A percentile compares a stretch with the other conserved stretches of the same genome.
These are phyloP conservation scores for Telmatherina bonti DNA, from an alignment of 2,797 vertebrate genomes.

Conservation along the genomic window DNA sequence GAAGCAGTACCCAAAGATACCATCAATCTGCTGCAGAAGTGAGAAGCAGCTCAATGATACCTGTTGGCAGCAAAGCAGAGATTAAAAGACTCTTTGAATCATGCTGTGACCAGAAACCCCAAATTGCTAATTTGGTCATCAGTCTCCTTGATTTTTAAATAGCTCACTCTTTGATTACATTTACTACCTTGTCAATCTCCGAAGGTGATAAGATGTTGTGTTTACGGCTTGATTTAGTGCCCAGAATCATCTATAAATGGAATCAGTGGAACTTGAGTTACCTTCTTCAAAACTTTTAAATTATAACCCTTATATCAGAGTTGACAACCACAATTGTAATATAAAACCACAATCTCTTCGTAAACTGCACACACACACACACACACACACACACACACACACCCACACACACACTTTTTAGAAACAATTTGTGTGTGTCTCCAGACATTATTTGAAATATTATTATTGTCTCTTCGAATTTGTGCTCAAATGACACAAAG, in stretches of 20 bases:
- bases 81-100: background rate
- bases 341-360: conserved; percentile 10
- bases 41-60: background rate
- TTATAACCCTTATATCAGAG: background rate
- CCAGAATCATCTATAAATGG: conserved; percentile 1
- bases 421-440: background rate
- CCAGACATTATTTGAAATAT: background rate
- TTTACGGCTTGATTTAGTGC: conserved; percentile 12
- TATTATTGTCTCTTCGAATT: conserved; percentile 9
- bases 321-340: conserved; percentile 6
- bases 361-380: too few species aligned
- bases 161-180: background rate
- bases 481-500: background rate
- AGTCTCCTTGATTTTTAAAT: background rate
- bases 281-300: conserved; percentile 8
- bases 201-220: background rate
- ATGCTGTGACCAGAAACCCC: background rate
- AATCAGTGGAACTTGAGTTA: background rate
- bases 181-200: background rate
- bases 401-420: conserved; percentile 2
- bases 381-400: too few species aligned
- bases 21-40: background rate
- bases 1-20: background rate
- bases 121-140: background rate
- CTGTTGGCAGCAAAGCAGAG: background rate